Base-by-base conservation (phyloP, 2,113 vertebrate species). In the Equus przewalskii region DNA sequence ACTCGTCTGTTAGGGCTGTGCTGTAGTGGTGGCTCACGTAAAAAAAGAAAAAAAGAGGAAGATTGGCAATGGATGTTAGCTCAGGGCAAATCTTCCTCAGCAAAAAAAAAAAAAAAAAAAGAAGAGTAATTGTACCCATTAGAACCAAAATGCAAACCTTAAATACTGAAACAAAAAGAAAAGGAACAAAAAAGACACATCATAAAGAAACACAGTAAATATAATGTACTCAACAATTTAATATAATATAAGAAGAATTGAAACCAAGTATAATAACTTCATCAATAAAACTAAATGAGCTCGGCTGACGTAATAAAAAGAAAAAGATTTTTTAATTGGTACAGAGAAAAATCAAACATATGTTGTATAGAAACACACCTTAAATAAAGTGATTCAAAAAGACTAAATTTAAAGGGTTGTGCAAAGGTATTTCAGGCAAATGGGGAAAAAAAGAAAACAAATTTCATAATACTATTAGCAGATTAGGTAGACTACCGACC, bases 241-340 rank as follows among this genome's bases (percentile, higher is more conserved):
- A 36, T 64, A 60, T 56, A 51, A 22, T 62, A 83, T 36, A 22
- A 46, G 7, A 58, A 56, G 3, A 85, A 60, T 90, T 81, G 65
- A 84, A 18, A 72, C 4, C 4, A 28, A 73, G 56, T 14, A 73
- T 75, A 44, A 51, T 49, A 67, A 69, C 33, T 9, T 83, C 54
- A 82, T 54, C n/a, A 82, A 54, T 54, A 93, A 94, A 93, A 75
- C 5, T 14, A 97, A 92, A 80, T 69, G 69, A 62, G 15, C 41
- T 69, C 46, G 69, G 36, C 18, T n/a, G 15, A 5, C 49, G 60
- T 19, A 78, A 19, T 90, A 60, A 70, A 86, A 56, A 49, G 26
- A 41, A 65, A 69, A 78, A 56, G 1, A 21, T 33, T 67, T 75
- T 49, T 22, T 69, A 76, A 49, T 65, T 76, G 73, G 11, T 28